Evolutionary conservation across 2,888 invertebrate species (phyloP), one percentile per base, ranked within the genome.

Genomic region (Lasioglossum malachurum): DNA sequence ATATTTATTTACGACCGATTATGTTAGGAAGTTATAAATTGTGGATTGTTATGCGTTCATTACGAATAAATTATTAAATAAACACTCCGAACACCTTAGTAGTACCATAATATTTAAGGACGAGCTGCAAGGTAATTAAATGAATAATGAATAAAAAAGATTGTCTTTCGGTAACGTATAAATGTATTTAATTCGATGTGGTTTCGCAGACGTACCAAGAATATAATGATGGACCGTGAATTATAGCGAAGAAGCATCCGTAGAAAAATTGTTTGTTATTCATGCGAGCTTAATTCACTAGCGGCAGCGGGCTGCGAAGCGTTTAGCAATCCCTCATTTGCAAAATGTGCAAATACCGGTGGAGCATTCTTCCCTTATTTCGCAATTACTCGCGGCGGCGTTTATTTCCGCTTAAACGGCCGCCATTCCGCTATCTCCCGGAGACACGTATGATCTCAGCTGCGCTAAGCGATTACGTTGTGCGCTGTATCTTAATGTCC

Each of bases 401-500:
- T 79, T 85, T 84, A 75, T 75, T 76, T 60, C 71, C 64, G 67
- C 41, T 57, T 80, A 84, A 84, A 84, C 71, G 76, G 46, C 76
- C 73, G 75, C 78, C 84, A 71, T 84, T 78, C 53, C 78, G 74
- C 75, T 89, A 82, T 85, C 86, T 84, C 75, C 44, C 49, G 53
- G 49, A 80, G 85, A 85, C 86, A 86, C 86, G 86, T 85, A 80
- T 81, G 86, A 86, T 81, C 77, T 78, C 86, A 64, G 46, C 60
- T 71, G 80, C 75, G 76, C 80, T 60, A 83, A 86, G 86, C 82
- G 82, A 82, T 78, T 82, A 82, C 85, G 85, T 84, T 87, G 90
- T 83, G 82, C 82, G 73, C 81, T 78, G 75, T 81, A 86, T 86
- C 86, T 87, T 86, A 87, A 87, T 87, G 87, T 82, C 82, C 82